A percentile compares a stretch with the other conserved stretches of the same genome.
Conservation (phyloP, 1,140 invertebrate species). For the Neodiprion fabricii region DNA sequence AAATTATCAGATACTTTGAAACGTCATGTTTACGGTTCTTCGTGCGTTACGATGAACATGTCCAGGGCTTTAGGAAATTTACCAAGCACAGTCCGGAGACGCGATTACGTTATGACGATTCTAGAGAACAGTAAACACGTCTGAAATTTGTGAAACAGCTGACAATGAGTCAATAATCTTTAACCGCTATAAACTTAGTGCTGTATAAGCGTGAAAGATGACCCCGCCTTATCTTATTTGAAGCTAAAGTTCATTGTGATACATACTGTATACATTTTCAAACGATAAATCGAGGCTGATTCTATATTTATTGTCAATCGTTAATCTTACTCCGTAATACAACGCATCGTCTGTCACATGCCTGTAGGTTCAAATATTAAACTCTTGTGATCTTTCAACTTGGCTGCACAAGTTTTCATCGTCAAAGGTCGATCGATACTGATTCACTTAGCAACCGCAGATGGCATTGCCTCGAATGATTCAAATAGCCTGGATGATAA, state of each 20-base stretch:
- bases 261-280: not conserved
- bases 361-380: not conserved
- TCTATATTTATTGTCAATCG: not conserved
- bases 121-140: too few species aligned
- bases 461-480: not conserved
- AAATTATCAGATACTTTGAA: too few species aligned
- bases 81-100: too few species aligned
- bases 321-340: not conserved
- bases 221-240: not conserved
- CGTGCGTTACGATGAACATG: too few species aligned
- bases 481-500: not conserved
- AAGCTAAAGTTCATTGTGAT: conserved; percentile 1
- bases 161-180: too few species aligned
- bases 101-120: too few species aligned
- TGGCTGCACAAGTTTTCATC: not conserved
- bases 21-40: too few species aligned
- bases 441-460: not conserved
- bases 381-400: not conserved
- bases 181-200: too few species aligned
- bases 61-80: too few species aligned
- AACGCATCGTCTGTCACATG: not conserved
- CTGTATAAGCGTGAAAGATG: too few species aligned
- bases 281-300: not conserved
- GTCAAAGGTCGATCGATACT: not conserved
- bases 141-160: too few species aligned